Conservation (phyloP, 1,140 invertebrate genomes). For the Plutomurus gul region DNA sequence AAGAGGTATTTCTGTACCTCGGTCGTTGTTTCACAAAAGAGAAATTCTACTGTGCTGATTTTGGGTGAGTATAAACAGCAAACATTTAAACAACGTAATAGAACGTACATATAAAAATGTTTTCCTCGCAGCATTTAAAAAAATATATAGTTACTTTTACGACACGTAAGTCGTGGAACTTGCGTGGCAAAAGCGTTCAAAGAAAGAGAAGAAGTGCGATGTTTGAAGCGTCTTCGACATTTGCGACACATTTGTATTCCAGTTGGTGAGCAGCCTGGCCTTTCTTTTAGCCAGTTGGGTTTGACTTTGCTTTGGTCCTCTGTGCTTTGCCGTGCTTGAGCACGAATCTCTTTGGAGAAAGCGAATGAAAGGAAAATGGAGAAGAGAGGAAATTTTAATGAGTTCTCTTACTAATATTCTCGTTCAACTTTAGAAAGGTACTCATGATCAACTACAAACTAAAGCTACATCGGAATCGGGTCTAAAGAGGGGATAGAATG, state of each 20-base stretch:
- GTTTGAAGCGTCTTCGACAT: not conserved
- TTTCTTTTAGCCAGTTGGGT: not conserved
- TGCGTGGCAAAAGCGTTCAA: not conserved
- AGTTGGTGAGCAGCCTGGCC: not conserved
- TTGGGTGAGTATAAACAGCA: no score
- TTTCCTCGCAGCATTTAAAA: no score
- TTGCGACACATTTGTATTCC: conserved; percentile 21
- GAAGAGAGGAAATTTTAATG: conserved; percentile 14
- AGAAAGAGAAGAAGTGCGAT: not conserved
- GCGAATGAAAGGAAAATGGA: conserved; percentile 9
- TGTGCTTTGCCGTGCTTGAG: not conserved
- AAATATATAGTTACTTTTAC: no score
- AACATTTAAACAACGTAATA: no score
- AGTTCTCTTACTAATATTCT: conserved; percentile 10
- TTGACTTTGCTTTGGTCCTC: not conserved
- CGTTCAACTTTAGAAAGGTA: not conserved
- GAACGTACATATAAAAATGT: no score
- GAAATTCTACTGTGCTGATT: no score
- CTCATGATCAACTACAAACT: not conserved
- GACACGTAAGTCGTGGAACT: no score
- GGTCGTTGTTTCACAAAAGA: no score
- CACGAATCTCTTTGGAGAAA: not conserved
- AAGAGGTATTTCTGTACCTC: no score
- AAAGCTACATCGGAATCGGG: not conserved
- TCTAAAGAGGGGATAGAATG: not conserved